phyloP scores from a whole-genome alignment of 2,888 invertebrate genomes.

The Apoda limacodes region DNA sequence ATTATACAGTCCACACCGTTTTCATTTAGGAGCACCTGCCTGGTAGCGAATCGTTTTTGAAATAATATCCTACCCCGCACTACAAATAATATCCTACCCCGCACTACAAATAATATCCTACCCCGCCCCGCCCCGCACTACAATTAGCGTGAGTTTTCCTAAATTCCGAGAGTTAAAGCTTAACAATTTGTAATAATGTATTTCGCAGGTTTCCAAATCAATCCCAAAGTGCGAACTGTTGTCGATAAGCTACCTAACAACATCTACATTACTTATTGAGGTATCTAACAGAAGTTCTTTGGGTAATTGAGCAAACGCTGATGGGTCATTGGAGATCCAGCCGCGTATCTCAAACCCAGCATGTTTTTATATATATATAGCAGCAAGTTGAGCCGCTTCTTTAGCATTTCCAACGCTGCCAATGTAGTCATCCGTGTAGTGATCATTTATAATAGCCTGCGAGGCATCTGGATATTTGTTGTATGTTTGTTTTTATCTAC shows the following conservation, averaged over 20 bases:
- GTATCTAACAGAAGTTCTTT: background rate
- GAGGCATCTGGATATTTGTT: slow-evolving; percentile 11
- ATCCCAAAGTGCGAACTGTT: background rate
- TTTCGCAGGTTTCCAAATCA: background rate
- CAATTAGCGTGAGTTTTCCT: slow-evolving; percentile 6
- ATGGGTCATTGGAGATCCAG: slow-evolving; percentile 1
- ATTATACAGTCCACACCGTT: no score
- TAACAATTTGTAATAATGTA: slow-evolving; percentile 5
- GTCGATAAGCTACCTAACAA: background rate
- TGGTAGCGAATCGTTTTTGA: no score
- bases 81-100: no score
- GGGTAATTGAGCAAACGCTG: background rate
- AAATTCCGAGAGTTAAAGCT: slow-evolving; percentile 18
- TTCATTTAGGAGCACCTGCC: no score
- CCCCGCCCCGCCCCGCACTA: no score
- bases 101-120: no score
- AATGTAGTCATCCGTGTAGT: slow-evolving; percentile 10
- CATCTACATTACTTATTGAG: background rate
- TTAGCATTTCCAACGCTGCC: slow-evolving; percentile 3
- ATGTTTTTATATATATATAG: background rate
- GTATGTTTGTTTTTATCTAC: no score
- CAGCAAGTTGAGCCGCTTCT: slow-evolving; percentile 1
- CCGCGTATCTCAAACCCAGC: slow-evolving; percentile 1
- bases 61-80: slow-evolving; percentile 2
- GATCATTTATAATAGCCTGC: slow-evolving; percentile 1